phyloP scores from a whole-genome alignment of 2,888 invertebrate genomes.

The Lamproptera curius region DNA sequence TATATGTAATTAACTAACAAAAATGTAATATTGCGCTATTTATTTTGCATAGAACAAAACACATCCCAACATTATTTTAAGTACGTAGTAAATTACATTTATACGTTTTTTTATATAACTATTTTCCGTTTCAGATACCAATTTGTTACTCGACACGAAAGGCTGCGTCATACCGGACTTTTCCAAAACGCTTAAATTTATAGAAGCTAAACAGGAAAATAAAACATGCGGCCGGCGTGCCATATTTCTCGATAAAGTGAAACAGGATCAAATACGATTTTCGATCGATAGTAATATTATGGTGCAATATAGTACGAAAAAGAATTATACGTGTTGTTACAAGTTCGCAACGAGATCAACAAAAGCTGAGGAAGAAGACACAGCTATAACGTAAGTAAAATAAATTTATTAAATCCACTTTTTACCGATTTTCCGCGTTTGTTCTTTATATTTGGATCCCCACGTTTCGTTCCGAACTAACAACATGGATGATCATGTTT shows the following conservation, averaged over 20 bases:
- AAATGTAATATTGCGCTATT: no score
- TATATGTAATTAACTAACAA: no score
- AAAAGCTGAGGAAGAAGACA: conserved; percentile 32
- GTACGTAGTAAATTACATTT: no score
- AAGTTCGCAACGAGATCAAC: conserved; percentile 36
- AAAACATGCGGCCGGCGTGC: conserved; percentile 39
- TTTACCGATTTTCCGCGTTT: not conserved
- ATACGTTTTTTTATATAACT: no score
- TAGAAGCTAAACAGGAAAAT: conserved; percentile 25
- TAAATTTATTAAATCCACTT: conserved; percentile 1
- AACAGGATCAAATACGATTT: conserved; percentile 34
- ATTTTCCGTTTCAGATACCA: conserved; percentile 30
- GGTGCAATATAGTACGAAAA: conserved; percentile 28
- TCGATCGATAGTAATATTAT: conserved; percentile 34
- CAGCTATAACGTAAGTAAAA: conserved; percentile 36
- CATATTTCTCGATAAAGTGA: conserved; percentile 36
- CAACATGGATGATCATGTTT: no score
- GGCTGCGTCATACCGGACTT: conserved; percentile 54
- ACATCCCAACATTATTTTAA: no score
- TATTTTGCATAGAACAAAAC: no score
- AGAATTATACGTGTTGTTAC: conserved; percentile 40
- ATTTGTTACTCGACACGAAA: conserved; percentile 44
- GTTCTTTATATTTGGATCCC: no score
- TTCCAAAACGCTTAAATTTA: conserved; percentile 34
- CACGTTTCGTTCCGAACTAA: no score